These are phyloP conservation scores for Pogonocherus hispidulus DNA, from an alignment of 2,888 invertebrate species.

Conservation along the genomic window DNA sequence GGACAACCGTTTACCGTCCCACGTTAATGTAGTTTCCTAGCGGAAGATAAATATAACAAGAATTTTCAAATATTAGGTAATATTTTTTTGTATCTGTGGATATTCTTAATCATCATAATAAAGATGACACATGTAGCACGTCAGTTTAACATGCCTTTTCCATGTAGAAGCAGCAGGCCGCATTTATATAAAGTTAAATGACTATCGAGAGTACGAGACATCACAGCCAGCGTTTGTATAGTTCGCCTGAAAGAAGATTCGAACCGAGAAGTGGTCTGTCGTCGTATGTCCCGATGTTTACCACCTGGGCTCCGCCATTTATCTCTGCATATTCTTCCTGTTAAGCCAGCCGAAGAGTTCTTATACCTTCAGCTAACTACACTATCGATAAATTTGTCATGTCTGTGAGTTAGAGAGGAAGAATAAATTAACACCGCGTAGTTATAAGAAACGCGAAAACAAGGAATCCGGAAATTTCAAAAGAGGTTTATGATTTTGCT, in stretches of 20 bases:
- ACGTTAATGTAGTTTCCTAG: too few relatives aligned
- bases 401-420: slow-evolving; percentile 56
- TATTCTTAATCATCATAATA: background rate
- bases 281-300: slow-evolving; percentile 51
- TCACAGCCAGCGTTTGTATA: slow-evolving; percentile 26
- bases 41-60: too few relatives aligned
- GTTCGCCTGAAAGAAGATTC: slow-evolving; percentile 42
- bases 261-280: slow-evolving; percentile 35
- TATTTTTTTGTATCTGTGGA: background rate
- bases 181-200: slow-evolving; percentile 10
- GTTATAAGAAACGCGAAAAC: slow-evolving; percentile 42
- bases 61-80: background rate
- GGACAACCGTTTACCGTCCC: too few relatives aligned
- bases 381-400: slow-evolving; percentile 58
- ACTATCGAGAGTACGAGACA: slow-evolving; percentile 19
- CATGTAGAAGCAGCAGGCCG: background rate
- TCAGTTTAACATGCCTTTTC: background rate
- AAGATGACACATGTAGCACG: background rate
- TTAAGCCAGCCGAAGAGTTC: slow-evolving; percentile 40
- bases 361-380: slow-evolving; percentile 38
- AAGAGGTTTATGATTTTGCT: slow-evolving; percentile 41
- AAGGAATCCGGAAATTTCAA: slow-evolving; percentile 54
- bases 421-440: slow-evolving; percentile 57
- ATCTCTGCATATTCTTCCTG: slow-evolving; percentile 56
- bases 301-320: slow-evolving; percentile 59